These are phyloP conservation scores for Alcedo quadribrachys DNA, from an alignment of 2,797 vertebrate genomes.

Conservation along the genomic window DNA sequence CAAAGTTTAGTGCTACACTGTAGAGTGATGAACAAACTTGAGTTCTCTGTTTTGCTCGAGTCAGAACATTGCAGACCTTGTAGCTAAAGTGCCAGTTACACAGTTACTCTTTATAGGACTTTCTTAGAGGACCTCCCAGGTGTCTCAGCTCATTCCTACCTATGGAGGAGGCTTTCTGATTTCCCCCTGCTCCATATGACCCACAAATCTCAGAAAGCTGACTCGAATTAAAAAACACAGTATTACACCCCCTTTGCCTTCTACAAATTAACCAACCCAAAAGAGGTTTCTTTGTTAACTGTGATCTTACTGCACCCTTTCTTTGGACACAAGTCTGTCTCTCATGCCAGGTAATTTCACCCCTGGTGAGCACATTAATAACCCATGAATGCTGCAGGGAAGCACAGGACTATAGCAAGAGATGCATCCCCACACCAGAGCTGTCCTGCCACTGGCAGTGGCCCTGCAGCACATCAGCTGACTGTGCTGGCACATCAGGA, in stretches of 20 bases:
- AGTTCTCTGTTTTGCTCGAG: background rate
- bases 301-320: fast-evolving
- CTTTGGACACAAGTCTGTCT: fast-evolving
- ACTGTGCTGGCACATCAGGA: background rate
- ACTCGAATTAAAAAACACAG: background rate
- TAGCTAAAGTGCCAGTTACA: fast-evolving
- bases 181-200: background rate
- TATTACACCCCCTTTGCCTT: background rate
- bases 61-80: background rate
- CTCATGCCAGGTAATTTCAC: fast-evolving
- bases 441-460: too few relatives aligned
- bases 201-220: background rate
- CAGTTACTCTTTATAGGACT: background rate
- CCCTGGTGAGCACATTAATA: background rate
- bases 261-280: background rate
- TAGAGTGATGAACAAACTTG: background rate
- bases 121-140: background rate
- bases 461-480: too few relatives aligned
- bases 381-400: background rate
- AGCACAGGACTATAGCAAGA: fast-evolving
- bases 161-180: background rate
- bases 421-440: background rate
- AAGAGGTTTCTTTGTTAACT: background rate
- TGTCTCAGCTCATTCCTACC: background rate
- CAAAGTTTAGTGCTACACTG: background rate